Evolutionary conservation across 2,888 invertebrate genomes (phyloP), one percentile per base, ranked within the genome.

Genomic region (Pyrrhia umbra): DNA sequence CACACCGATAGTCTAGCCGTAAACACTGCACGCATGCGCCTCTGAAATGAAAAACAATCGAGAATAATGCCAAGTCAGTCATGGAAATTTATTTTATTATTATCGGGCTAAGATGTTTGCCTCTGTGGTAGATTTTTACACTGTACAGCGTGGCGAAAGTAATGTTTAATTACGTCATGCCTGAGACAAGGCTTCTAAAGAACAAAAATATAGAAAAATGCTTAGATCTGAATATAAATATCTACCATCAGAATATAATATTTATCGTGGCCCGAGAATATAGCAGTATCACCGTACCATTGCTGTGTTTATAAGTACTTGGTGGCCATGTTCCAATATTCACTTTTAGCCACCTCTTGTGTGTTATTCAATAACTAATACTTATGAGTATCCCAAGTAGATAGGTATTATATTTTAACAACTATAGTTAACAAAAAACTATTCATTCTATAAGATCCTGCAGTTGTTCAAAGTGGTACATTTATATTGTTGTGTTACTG

Each of bases 1-100:
- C 94, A 95, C 94, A 95, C 92, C 91, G 86, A 89, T 87, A 86
- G 87, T 87, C 87, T 94, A 94, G 91, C 94, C 95, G 85, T 91
- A 89, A 91, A 91, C 90, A 91, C 94, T 91, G 92, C 91, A 90
- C 90, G 94, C 95, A 95, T 95, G 95, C 92, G 95, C 95, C 95
- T 95, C 95, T 95, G 95, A 93, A 95, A 95, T 90, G 86, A 85
- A 93, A 93, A 92, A 93, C 90, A 92, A 87, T 89, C 87, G 91
- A 93, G 90, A 94, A 93, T 94, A 92, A 93, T 94, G 95, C 95
- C 88, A 84, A 93, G 94, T 92, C 92, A 91, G 95, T 95, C 94
- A 94, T 94, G 94, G 95, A 94, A 93, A 93, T 94, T 94, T 92
- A 86, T 85, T 80, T 77, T 67, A 70, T 64, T 87, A 85, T 85